Base-by-base conservation (phyloP, 2,888 invertebrate species). In the Trichopoda pennipes region DNA sequence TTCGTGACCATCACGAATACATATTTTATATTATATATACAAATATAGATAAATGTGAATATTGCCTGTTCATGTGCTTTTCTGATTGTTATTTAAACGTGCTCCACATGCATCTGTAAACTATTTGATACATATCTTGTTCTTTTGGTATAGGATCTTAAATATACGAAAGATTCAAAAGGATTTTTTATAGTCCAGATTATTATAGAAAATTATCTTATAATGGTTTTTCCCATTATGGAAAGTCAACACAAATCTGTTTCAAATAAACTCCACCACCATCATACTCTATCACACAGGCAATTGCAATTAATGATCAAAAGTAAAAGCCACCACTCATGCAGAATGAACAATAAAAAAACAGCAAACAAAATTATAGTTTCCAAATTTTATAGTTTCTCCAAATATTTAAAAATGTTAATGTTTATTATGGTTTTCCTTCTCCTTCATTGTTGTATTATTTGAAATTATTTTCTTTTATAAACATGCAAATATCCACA, bases 91-190 rank as follows among this genome's bases (percentile, higher is more conserved):
- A 23, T 53, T 23, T 53, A 19, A 38, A 14, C 12, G 35, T 53
- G 19, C 53, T 72, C n/a, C 42, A 21, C 17, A 38, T 56, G 12
- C 44, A 58, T 38, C 47, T 75, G 60, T 44, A 69, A 51, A 69
- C 23, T 38, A 49, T 58, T 77, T 69, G 56, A 56, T 66, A 32
- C 14, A 72, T 68, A 66, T 75, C 55, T 80, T 64, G 63, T 66
- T 69, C 68, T 74, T 72, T 64, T 64, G 72, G 72, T 81, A 28
- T 72, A 81, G 72, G 72, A 76, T 76, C 14, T 69, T 56, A 69
- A 56, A 51, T 9, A 53, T 35, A 35, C 28, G 7, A 28, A 6
- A 8, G 8, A 28, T 28, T 28, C 28, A 7, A 6, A 28, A 28
- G 28, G 7, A 28, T 28, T 28, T 7, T 7, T 28, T 28, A 28